Evolutionary conservation across 2,113 vertebrate species (phyloP).

Genomic region (Zootoca vivipara): DNA sequence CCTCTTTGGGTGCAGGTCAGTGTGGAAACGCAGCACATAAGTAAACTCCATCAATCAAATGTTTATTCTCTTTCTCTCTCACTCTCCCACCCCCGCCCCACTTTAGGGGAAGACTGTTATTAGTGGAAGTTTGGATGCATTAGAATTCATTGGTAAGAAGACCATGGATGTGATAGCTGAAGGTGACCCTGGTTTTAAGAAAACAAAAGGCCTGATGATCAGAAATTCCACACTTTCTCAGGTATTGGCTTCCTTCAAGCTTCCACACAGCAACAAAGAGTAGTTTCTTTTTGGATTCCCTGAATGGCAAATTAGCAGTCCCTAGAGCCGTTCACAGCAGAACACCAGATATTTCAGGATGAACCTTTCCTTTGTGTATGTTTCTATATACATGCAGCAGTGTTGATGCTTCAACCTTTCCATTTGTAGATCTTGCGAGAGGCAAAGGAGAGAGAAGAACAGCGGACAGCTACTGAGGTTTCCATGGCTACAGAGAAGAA

Average conservation of each 20-base stretch:
- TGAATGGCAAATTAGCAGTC: slow-evolving; percentile 29
- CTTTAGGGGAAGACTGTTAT: slow-evolving; percentile 90
- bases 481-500: slow-evolving; percentile 81
- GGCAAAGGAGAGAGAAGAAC: slow-evolving; percentile 92
- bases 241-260: slow-evolving; percentile 67
- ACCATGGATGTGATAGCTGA: slow-evolving; percentile 99
- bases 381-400: slow-evolving; percentile 25
- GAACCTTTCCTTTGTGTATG: slow-evolving; percentile 1
- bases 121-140: slow-evolving; percentile 91
- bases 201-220: slow-evolving; percentile 92
- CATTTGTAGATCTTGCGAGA: slow-evolving; percentile 88
- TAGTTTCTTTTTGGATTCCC: slow-evolving; percentile 23
- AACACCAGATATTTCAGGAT: background rate
- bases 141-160: slow-evolving; percentile 99
- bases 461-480: slow-evolving; percentile 76
- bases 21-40: too few relatives aligned
- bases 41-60: too few relatives aligned
- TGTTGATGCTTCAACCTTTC: slow-evolving; percentile 53
- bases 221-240: slow-evolving; percentile 90
- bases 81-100: too few relatives aligned
- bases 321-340: slow-evolving; percentile 3
- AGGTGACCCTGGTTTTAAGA: slow-evolving; percentile 96
- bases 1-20: too few relatives aligned
- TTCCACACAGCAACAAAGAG: background rate
- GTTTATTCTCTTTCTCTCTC: slow-evolving; percentile 18